Percentiles rank a stretch among this genome's conserved stretches.
Conservation (phyloP, 2,888 invertebrate genomes). For the Dryobota labecula region DNA sequence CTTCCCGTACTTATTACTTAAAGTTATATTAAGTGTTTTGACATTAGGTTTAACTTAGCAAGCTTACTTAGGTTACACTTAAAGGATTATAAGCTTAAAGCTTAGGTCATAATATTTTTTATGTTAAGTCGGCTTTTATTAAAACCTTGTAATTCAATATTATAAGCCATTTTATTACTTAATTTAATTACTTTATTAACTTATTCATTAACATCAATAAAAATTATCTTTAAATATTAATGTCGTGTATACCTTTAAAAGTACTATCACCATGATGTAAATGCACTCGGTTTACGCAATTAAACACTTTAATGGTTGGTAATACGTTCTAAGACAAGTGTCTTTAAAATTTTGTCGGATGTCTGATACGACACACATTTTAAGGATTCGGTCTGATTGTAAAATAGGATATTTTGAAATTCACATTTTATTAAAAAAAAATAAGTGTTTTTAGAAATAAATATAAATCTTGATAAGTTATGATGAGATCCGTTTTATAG, state of each 20-base stretch:
- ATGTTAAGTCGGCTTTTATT: neutral
- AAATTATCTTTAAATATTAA: constrained; percentile 35
- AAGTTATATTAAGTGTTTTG: constrained; percentile 14
- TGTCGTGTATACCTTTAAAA: constrained; percentile 32
- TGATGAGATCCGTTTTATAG: neutral
- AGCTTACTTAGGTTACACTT: neutral
- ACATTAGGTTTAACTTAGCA: constrained; percentile 16
- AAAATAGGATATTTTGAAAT: constrained; percentile 6
- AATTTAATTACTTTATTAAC: constrained; percentile 31
- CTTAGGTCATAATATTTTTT: constrained; percentile 20
- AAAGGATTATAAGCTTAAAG: neutral
- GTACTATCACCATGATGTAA: neutral
- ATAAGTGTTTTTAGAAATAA: neutral
- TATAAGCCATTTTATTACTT: constrained; percentile 24
- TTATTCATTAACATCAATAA: constrained; percentile 21
- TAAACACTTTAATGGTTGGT: constrained; percentile 14
- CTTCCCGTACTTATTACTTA: neutral
- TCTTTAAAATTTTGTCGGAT: constrained; percentile 28
- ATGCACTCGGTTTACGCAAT: constrained; percentile 17
- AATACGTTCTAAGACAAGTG: constrained; percentile 20
- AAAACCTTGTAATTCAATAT: neutral
- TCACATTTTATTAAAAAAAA: neutral
- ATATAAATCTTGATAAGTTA: too few species aligned
- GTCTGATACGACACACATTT: constrained; percentile 25
- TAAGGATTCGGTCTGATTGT: constrained; percentile 24